Conservation (phyloP, 2,113 vertebrate species). For the Rhagologus leucostigma region DNA sequence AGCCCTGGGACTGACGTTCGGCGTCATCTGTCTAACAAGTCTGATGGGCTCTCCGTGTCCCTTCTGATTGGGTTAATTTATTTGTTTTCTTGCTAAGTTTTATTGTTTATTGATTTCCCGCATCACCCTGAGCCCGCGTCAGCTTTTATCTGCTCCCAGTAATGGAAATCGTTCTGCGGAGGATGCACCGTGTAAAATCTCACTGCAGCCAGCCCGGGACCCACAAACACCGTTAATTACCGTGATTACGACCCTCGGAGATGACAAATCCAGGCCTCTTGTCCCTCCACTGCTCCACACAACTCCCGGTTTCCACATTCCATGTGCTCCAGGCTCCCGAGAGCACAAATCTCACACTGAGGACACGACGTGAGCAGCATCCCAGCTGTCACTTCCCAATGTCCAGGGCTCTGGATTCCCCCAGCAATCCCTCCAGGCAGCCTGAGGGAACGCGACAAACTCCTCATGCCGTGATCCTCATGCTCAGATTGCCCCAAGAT, state of each 20-base stretch:
- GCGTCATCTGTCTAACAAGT: not conserved
- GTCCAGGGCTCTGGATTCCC: not conserved
- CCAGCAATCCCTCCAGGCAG: not conserved
- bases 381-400: not conserved
- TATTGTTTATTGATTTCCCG: constrained; percentile 68
- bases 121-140: not conserved
- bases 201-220: not conserved
- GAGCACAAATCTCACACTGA: fast-evolving
- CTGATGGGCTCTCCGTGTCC: not conserved
- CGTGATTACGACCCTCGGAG: not conserved
- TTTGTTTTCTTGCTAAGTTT: constrained; percentile 57
- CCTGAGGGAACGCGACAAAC: not conserved
- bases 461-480: not conserved
- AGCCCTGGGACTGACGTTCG: not conserved
- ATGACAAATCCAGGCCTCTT: not conserved
- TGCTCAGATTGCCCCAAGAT: not conserved
- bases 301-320: not conserved
- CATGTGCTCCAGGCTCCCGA: not conserved
- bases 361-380: not conserved
- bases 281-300: not conserved
- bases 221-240: constrained; percentile 21
- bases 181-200: not conserved
- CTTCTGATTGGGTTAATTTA: constrained; percentile 47
- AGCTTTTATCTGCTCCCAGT: constrained; percentile 44
- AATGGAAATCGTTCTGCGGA: not conserved